These are phyloP conservation scores for Xestia xanthographa DNA, from an alignment of 2,888 invertebrate species.

Conservation along the genomic window DNA sequence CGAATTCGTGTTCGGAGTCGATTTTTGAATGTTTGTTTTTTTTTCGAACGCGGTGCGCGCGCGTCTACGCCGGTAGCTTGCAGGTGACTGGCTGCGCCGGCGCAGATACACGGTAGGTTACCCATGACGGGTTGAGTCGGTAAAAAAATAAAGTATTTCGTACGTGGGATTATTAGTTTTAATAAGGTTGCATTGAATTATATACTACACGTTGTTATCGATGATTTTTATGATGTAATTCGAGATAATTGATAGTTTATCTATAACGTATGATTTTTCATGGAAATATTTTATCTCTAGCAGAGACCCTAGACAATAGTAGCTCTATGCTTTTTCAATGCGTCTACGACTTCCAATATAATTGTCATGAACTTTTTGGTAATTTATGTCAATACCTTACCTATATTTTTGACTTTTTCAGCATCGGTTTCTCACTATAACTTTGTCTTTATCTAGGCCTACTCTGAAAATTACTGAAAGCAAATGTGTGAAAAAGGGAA, in stretches of 20 bases:
- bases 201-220: slow-evolving; percentile 45
- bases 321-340: neutral
- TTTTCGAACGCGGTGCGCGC: slow-evolving; percentile 78
- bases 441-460: neutral
- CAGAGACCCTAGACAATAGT: neutral
- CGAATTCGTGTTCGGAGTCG: slow-evolving; percentile 77
- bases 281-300: neutral
- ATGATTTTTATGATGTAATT: slow-evolving; percentile 41
- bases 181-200: slow-evolving; percentile 58
- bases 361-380: too few relatives aligned
- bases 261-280: neutral
- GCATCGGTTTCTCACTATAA: neutral
- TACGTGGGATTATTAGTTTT: slow-evolving; percentile 79
- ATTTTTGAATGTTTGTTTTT: slow-evolving; percentile 69
- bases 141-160: slow-evolving; percentile 75
- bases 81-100: slow-evolving; percentile 87
- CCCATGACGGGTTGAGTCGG: slow-evolving; percentile 78
- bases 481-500: slow-evolving; percentile 31
- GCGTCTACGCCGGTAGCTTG: slow-evolving; percentile 82
- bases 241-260: slow-evolving; percentile 43
- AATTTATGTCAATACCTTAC: too few relatives aligned
- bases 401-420: neutral
- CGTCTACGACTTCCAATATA: neutral
- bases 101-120: slow-evolving; percentile 75
- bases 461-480: slow-evolving; percentile 7